Base-by-base conservation (phyloP, 2,113 vertebrate genomes). In the Sceloporus tristichus region DNA sequence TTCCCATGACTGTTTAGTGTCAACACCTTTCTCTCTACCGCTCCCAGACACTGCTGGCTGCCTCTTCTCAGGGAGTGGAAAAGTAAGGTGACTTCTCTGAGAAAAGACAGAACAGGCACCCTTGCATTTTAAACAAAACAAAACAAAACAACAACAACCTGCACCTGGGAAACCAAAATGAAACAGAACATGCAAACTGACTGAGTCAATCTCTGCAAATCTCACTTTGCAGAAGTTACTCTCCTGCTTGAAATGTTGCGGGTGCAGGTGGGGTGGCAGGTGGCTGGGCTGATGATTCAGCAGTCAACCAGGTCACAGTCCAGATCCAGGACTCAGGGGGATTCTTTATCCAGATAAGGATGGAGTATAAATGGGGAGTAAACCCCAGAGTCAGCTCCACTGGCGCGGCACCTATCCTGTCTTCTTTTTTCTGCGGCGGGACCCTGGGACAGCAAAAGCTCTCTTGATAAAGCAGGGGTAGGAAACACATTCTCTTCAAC, bases 1-100 rank as follows among this genome's bases (percentile, higher is more conserved):
- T 75, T 82, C 9, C 71, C 48, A 59, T 70, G 79, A 86, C 59
- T 82, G 56, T 81, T 40, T n/a, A 10, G 71, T n/a, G 59, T 85
- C 70, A 81, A 68, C 78, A 82, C 78, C 78, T 82, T 42, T 71
- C n/a, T 88, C n/a, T 14, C 65, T 14, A 29, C 74, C 81, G 27
- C 81, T 84, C 87, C 81, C 87, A 83, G 14, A 19, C 40, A 54
- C 85, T 14, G 59, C 75, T 23, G 75, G 75, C 74, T 78, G 71
- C 14, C 25, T 78, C 62, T 71, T 88, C 74, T 21, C 42, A 56
- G 81, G 71, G 59, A 83, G 80, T 65, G 34, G 79, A 82, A 76
- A 68, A 82, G 59, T 3, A 65, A 83, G 79, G 29, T 68, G 59
- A 7, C 40, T 77, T 38, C 23, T 54, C 42, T 48, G 79, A 42